Evolutionary conservation across 2,888 invertebrate genomes (phyloP), one percentile per base, ranked within the genome.

Genomic region (Prostheceraeus crozeri): DNA sequence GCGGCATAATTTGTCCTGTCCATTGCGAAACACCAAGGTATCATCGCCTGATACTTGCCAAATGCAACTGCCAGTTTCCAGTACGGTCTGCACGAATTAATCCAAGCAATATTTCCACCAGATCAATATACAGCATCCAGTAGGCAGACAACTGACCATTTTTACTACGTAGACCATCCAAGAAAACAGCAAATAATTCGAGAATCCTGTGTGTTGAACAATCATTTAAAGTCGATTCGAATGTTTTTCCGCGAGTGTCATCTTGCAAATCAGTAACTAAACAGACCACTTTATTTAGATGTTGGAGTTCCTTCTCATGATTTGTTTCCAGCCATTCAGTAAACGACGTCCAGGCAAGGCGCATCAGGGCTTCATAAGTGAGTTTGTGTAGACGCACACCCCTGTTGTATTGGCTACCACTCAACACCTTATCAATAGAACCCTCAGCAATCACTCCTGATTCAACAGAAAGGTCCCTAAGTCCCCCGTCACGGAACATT

Each of bases 21-120:
- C 54, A 66, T 66, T 2, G 66, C 67, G 60, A 67, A 67, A 33
- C 60, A 62, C 64, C 64, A 67, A 3, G 63, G 66, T 25, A 66
- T 62, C 62, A 66, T 59, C 2, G 3, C 14, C 8, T 10, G n/a
- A 66, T 62, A 2, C 59, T 30, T 23, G 28, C 14, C 1, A 67
- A 60, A 36, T 66, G 67, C 14, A 66, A n/a, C 8, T 45, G 11
- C 64, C 64, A 65, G 51, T 63, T 55, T 1, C 64, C 67, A 35
- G 65, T 65, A 8, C 64, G 36, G 2, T 63, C 54, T 4, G 64
- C 63, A n/a, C 64, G 52, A 1, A 65, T 21, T 6, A 65, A 46
- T 2, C 54, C 52, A 1, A 63, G 59, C 35, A 67, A 57, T 6
- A 66, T 35, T 19, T 63, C 27, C 6, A 67, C 54, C 64, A 70